A percentile compares a stretch with the other conserved stretches of the same genome.
These are phyloP conservation scores for Spodoptera littoralis DNA, from an alignment of 2,888 invertebrate genomes.

Conservation along the genomic window DNA sequence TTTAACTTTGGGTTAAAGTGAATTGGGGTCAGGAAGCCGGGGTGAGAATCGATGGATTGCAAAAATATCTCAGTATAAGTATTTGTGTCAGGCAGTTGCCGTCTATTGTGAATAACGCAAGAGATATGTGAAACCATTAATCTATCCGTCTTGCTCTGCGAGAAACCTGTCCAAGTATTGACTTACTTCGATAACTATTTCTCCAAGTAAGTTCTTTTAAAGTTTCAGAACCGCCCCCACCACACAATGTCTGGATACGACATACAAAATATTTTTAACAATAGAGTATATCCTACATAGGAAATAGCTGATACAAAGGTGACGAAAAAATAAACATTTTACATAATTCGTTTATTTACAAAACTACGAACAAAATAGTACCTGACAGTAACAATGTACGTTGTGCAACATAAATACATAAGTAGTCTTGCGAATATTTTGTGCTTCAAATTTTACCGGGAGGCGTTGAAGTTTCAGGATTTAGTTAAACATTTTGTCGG, in stretches of 20 bases:
- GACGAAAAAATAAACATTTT: neutral
- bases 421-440: slow-evolving; percentile 15
- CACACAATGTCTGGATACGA: slow-evolving; percentile 4
- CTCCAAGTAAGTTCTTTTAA: slow-evolving; percentile 50
- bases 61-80: slow-evolving; percentile 59
- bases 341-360: neutral
- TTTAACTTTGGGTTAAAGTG: slow-evolving; percentile 66
- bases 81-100: slow-evolving; percentile 58
- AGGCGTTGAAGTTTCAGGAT: slow-evolving; percentile 10
- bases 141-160: slow-evolving; percentile 53
- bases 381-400: slow-evolving; percentile 9
- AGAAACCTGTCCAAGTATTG: slow-evolving; percentile 53
- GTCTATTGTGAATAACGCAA: slow-evolving; percentile 58
- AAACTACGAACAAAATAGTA: neutral
- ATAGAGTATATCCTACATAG: slow-evolving; percentile 3
- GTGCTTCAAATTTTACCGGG: slow-evolving; percentile 8
- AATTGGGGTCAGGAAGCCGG: slow-evolving; percentile 67
- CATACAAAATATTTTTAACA: neutral
- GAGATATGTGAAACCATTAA: slow-evolving; percentile 58
- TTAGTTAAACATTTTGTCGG: slow-evolving; percentile 30
- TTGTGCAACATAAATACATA: slow-evolving; percentile 4
- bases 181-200: slow-evolving; percentile 52
- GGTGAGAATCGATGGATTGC: slow-evolving; percentile 64
- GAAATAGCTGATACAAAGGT: slow-evolving; percentile 7
- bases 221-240: slow-evolving; percentile 35